phyloP scores from a whole-genome alignment of 2,888 invertebrate genomes.

The Toxonevra muliebris region DNA sequence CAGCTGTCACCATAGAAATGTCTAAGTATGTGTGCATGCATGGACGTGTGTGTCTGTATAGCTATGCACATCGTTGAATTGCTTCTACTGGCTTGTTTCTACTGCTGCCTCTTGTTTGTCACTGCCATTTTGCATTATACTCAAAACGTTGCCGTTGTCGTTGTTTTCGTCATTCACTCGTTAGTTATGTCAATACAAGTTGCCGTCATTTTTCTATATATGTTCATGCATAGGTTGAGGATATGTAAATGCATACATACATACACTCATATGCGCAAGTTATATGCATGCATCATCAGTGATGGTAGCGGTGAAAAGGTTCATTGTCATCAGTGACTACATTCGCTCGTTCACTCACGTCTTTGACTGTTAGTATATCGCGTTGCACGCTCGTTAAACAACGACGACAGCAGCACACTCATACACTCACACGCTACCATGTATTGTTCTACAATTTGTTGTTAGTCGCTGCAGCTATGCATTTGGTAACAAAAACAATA shows the following conservation, averaged over 20 bases:
- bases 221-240: no score
- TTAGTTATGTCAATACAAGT: slow-evolving; percentile 25
- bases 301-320: no score
- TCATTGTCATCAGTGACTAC: neutral
- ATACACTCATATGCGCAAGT: no score
- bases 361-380: neutral
- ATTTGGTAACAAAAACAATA: no score
- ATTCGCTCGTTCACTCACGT: neutral
- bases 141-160: neutral
- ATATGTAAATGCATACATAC: no score
- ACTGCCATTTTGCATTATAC: neutral
- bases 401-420: neutral
- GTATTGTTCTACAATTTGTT: no score
- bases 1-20: slow-evolving; percentile 23
- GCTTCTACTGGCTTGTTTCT: neutral
- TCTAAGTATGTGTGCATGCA: neutral
- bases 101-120: neutral
- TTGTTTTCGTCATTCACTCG: slow-evolving; percentile 15
- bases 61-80: neutral
- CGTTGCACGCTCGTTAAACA: neutral
- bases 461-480: no score
- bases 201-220: no score
- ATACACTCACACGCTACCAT: neutral
- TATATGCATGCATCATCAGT: no score
- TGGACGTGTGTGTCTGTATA: neutral